Evolutionary conservation across 2,888 invertebrate species (phyloP).

Genomic region (Acronicta leporina): DNA sequence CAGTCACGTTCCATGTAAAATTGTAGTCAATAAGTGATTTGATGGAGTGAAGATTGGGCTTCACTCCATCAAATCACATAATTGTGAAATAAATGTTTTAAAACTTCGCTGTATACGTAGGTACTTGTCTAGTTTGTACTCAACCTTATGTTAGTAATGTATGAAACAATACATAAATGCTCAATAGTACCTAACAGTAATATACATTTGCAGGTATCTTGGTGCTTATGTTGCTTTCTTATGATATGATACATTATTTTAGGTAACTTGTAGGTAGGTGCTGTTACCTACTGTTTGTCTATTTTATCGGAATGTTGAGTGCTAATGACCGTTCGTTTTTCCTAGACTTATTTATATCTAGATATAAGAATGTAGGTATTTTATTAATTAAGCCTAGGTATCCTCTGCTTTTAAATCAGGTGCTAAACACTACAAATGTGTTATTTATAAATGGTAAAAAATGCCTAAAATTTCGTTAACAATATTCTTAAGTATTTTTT

Average conservation of each 20-base stretch:
- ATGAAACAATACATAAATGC: too few species aligned
- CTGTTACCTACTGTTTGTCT: slow-evolving; percentile 9
- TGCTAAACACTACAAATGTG: slow-evolving; percentile 29
- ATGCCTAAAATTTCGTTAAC: slow-evolving; percentile 28
- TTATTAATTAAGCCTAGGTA: slow-evolving; percentile 18
- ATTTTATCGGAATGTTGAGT: slow-evolving; percentile 15
- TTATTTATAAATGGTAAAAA: slow-evolving; percentile 9
- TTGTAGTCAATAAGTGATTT: too few species aligned
- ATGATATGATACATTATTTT: slow-evolving; percentile 17
- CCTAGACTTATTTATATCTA: slow-evolving; percentile 14
- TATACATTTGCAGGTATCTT: too few species aligned
- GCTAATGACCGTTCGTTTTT: slow-evolving; percentile 7
- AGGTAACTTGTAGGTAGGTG: too few species aligned
- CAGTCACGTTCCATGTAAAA: too few species aligned
- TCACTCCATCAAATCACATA: too few species aligned
- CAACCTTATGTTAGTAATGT: too few species aligned
- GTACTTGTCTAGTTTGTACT: too few species aligned
- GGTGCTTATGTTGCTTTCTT: not conserved
- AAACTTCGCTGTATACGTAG: too few species aligned
- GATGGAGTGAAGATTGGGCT: too few species aligned
- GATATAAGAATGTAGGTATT: slow-evolving; percentile 18
- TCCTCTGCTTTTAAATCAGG: slow-evolving; percentile 34
- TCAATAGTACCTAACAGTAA: too few species aligned
- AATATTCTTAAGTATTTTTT: slow-evolving; percentile 3
- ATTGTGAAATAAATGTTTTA: too few species aligned